phyloP scores from a whole-genome alignment of 2,113 vertebrate genomes.

The Salvelinus sp. region DNA sequence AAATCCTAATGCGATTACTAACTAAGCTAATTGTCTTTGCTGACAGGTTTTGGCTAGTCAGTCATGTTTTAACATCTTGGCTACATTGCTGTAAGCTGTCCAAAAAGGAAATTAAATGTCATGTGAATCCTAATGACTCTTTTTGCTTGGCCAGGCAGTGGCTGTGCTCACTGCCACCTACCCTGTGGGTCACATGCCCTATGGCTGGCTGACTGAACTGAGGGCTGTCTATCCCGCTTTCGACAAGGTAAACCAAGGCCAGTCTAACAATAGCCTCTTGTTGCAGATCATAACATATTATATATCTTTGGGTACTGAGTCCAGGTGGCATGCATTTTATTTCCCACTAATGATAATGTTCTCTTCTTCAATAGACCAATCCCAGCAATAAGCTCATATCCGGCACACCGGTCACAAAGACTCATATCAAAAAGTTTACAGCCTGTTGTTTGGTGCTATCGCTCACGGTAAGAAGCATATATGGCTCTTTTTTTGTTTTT shows the following conservation, averaged over 20 bases:
- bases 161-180: conserved; percentile 96
- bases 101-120: neutral
- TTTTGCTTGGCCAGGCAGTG: conserved; percentile 80
- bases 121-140: conserved; percentile 16
- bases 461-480: conserved; percentile 83
- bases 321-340: neutral
- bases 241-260: conserved; percentile 84
- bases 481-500: too few relatives aligned
- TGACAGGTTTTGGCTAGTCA: conserved; percentile 22
- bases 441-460: conserved; percentile 91
- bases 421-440: conserved; percentile 94
- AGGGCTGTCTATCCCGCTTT: conserved; percentile 96
- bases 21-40: neutral
- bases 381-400: conserved; percentile 88
- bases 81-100: neutral
- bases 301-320: conserved; percentile 2
- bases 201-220: conserved; percentile 96
- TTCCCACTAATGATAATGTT: conserved; percentile 7
- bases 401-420: conserved; percentile 76
- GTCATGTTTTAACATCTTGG: neutral
- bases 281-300: neutral
- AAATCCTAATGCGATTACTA: neutral
- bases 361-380: conserved; percentile 81
- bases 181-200: conserved; percentile 98
- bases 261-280: neutral